Base-by-base conservation (phyloP, 2,797 vertebrate genomes). In the Rhynchonycteris naso region DNA sequence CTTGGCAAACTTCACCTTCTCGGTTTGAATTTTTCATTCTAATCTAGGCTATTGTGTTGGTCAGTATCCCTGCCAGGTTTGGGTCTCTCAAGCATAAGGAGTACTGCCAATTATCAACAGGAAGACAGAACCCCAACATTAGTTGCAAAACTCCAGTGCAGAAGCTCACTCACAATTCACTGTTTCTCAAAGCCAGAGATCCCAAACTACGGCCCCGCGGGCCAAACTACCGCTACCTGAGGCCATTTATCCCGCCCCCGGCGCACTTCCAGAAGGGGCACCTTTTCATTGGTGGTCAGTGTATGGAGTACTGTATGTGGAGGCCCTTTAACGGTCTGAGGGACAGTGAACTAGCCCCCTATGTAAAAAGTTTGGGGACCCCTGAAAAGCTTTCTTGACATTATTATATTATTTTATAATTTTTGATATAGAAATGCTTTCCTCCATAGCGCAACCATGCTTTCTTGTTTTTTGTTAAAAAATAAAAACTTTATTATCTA, bases 141-240 rank as follows among this genome's bases (percentile, higher is more conserved):
- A 38, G 7, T 21, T 15, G 26, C 11, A 7, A 58, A 90, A 58
- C 14, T 43, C 47, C 0, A 88, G 18, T 21, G 28, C 0, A 61
- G 9, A 18, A 1, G 0, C 1, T 71, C 0, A 26, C 19, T 76
- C 38, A 76, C 5, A 33, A 14, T 43, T 33, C 65, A 5, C 8
- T 87, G 43, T 63, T 81, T 8, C 19, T 85, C 30, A 75, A 94
- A 91, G n/a, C n/a, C n/a, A n/a, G n/a, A n/a, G n/a, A n/a, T n/a
- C n/a, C n/a, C n/a, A n/a, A n/a, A n/a, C n/a, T n/a, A n/a, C n/a
- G n/a, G n/a, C n/a, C n/a, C n/a, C n/a, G n/a, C n/a, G n/a, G n/a
- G n/a, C n/a, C n/a, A n/a, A n/a, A n/a, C n/a, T n/a, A n/a, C n/a
- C n/a, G n/a, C n/a, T n/a, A n/a, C n/a, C n/a, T n/a, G n/a, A n/a